These are phyloP conservation scores for Noturus placidus DNA, from an alignment of 2,113 vertebrate genomes.

Conservation along the genomic window DNA sequence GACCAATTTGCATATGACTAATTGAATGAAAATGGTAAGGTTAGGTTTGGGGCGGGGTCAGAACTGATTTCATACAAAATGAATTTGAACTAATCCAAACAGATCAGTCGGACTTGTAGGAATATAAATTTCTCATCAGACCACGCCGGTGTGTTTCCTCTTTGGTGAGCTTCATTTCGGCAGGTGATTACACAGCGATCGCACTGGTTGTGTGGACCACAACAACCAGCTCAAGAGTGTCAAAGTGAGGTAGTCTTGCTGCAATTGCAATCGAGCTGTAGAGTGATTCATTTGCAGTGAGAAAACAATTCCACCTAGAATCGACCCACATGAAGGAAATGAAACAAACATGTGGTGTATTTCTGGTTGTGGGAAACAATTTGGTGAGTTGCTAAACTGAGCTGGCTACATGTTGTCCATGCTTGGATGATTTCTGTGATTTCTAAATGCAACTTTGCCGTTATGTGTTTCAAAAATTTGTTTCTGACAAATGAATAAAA, in stretches of 20 bases:
- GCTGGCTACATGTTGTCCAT: not conserved
- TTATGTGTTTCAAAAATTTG: not conserved
- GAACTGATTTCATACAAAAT: not conserved
- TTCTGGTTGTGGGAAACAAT: not conserved
- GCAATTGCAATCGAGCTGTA: not conserved
- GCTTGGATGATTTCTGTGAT: not conserved
- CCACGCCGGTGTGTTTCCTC: not conserved
- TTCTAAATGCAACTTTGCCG: not conserved
- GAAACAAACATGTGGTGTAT: not conserved
- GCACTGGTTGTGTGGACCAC: not conserved
- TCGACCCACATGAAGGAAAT: not conserved
- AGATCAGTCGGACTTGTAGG: not conserved
- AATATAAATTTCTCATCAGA: not conserved
- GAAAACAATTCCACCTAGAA: not conserved
- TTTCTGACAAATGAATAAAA: not conserved
- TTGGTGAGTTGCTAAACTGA: not conserved
- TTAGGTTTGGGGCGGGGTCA: not conserved
- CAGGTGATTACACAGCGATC: not conserved
- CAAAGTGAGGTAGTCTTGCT: not conserved
- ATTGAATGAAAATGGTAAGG: not conserved
- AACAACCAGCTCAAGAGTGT: not conserved
- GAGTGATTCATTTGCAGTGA: not conserved
- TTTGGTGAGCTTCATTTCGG: not conserved
- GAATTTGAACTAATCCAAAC: not conserved
- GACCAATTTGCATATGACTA: not conserved